Evolutionary conservation across 2,888 invertebrate species (phyloP), one percentile per base, ranked within the genome.

Genomic region (Cataglyphis livida): DNA sequence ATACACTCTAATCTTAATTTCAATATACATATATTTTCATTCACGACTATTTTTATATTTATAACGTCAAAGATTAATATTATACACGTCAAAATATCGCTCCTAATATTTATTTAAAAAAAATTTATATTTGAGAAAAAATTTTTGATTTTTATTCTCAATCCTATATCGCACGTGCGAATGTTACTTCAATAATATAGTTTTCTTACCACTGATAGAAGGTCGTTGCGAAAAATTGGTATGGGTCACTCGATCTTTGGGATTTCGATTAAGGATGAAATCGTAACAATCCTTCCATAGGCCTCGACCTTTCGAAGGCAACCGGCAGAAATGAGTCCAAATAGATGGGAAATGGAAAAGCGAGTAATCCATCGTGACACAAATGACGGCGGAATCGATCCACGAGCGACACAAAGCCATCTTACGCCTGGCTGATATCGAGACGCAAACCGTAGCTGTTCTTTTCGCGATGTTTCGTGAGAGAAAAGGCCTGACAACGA

Each of bases 381-480:
- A 76, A 76, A 76, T 76, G 76, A 68, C 28, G 57, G 68, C 54
- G 41, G 41, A 57, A 76, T 76, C 68, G 76, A 76, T 76, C 68
- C 68, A 35, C 41, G 28, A 68, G 76, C 68, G 76, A 76, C 41
- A 75, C 75, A 76, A 76, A 76, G 76, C 68, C 57, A 41, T 48
- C 54, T 76, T 66, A 76, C 41, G 76, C 68, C 54, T 68, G 54
- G 38, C 41, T 68, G 54, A 76, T 76, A 76, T 76, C 57, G 68
- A 41, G 32, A 76, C 68, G 41, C 68, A 57, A 68, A 76, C 68
- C 12, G 21, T 38, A 41, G 68, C 41, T 28, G 76, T 41, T 76
- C 68, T 57, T 41, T 66, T 76, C 41, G 15, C 54, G 38, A 32
- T 68, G 57, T 76, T 44, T 54, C 41, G 0, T n/a, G 41, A 41